Evolutionary conservation across 2,888 invertebrate genomes (phyloP), one percentile per base, ranked within the genome.

Genomic region (Dugesia japonica): DNA sequence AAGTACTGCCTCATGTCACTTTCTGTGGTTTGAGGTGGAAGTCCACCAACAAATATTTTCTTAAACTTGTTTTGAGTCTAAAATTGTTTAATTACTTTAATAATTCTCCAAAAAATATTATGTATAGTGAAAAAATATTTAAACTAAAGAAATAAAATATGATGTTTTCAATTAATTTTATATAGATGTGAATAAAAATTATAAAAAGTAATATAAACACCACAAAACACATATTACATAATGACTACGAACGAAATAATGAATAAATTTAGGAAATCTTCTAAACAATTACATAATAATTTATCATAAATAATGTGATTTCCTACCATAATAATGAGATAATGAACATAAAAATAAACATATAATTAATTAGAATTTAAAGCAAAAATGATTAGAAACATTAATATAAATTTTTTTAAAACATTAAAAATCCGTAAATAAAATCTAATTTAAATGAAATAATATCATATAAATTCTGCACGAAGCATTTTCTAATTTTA

Each of bases 41-140:
- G 86, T 15, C 94, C 94, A n/a, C 95, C 95, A 83, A 95, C 94
- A 83, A 95, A 95, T 76, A 95, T 86, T 83, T 95, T 95, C 23
- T 56, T 56, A n/a, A 56, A 56, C 23, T 56, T 56, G 56, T 56
- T 56, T 56, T 56, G 56, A 4, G 56, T 56, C 56, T 56, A 56
- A 56, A 56, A 56, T 4, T n/a, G n/a, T 4, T 56, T 20, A 13
- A 23, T 9, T 9, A 56, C 17, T 4, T 56, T 56, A 20, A 23
- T 56, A 7, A 9, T 56, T 4, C 23, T n/a, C 1, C 56, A 56
- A 56, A 9, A 13, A 56, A 31, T 7, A 31, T 4, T 9, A 56
- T 20, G 17, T 17, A 38, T 9, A 13, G n/a, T n/a, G 1, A 56
- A 56, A 20, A 56, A 13, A 56, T 20, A 56, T 13, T 4, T 20